These are phyloP conservation scores for Styela plicata DNA, from an alignment of 23 tunicate species.

Conservation along the genomic window DNA sequence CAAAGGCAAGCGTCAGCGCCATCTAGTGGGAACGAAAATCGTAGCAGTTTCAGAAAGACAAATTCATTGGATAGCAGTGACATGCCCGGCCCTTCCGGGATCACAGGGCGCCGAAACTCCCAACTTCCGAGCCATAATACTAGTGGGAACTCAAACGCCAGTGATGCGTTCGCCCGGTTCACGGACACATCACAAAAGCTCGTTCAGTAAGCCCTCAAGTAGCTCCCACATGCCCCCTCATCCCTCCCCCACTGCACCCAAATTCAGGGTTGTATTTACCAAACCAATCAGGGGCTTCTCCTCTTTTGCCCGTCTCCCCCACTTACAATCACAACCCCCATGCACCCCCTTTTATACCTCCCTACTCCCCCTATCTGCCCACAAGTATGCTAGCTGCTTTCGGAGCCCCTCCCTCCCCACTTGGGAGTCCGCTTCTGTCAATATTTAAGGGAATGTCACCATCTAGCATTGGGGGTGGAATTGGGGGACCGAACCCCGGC, in stretches of 20 bases:
- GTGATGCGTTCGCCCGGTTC: slow-evolving; percentile 14
- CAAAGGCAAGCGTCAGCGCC: slow-evolving; percentile 27
- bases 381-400: not conserved
- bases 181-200: slow-evolving; percentile 5
- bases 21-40: not conserved
- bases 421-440: not conserved
- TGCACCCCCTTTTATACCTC: slow-evolving; percentile 18
- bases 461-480: slow-evolving; percentile 8
- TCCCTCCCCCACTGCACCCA: slow-evolving; percentile 25
- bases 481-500: slow-evolving; percentile 10
- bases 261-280: slow-evolving; percentile 15
- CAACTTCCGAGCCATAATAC: slow-evolving; percentile 15
- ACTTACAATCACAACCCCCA: slow-evolving; percentile 27
- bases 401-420: slow-evolving; percentile 23
- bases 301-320: slow-evolving; percentile 22
- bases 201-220: slow-evolving; percentile 5
- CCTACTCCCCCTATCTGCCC: slow-evolving; percentile 11
- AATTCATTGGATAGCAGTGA: slow-evolving; percentile 12
- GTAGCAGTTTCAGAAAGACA: slow-evolving; percentile 8
- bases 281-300: slow-evolving; percentile 11
- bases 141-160: slow-evolving; percentile 7
- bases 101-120: not conserved
- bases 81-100: slow-evolving; percentile 25
- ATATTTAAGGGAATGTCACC: slow-evolving; percentile 25
- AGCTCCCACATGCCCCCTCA: slow-evolving; percentile 17